These are phyloP conservation scores for Pristionchus maxplancki DNA, from an alignment of 2,888 invertebrate genomes.

Conservation along the genomic window DNA sequence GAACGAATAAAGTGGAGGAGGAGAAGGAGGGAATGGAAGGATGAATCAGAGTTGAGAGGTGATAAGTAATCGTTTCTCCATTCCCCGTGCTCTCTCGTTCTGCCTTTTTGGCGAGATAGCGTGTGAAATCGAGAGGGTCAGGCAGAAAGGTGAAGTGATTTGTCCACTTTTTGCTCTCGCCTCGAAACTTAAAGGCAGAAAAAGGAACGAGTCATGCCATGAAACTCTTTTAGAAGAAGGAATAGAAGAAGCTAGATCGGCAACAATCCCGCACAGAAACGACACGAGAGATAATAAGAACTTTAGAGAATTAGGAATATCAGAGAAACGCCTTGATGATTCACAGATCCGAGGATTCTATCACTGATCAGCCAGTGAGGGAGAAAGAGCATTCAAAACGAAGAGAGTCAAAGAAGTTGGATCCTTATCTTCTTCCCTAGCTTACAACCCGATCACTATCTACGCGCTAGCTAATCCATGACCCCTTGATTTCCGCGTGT, in stretches of 20 bases:
- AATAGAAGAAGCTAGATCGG: not conserved
- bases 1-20: not conserved
- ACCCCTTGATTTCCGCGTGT: not conserved
- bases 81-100: too few species aligned
- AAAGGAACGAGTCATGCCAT: not conserved
- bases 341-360: not conserved
- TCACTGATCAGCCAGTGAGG: not conserved
- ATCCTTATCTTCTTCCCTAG: not conserved
- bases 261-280: too few species aligned
- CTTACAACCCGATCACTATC: not conserved
- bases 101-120: too few species aligned
- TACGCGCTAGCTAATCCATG: not conserved
- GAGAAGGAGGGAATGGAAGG: conserved; percentile 10
- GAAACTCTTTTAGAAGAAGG: not conserved
- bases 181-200: not conserved
- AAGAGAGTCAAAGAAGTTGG: too few species aligned
- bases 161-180: not conserved
- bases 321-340: not conserved
- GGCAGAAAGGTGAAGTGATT: not conserved
- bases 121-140: not conserved
- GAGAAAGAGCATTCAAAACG: too few species aligned
- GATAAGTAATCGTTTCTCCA: too few species aligned
- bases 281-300: too few species aligned
- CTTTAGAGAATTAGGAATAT: not conserved
- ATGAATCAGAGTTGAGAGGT: conserved; percentile 38